Conservation (phyloP, 2,888 invertebrate genomes). For the Drepana falcataria region DNA sequence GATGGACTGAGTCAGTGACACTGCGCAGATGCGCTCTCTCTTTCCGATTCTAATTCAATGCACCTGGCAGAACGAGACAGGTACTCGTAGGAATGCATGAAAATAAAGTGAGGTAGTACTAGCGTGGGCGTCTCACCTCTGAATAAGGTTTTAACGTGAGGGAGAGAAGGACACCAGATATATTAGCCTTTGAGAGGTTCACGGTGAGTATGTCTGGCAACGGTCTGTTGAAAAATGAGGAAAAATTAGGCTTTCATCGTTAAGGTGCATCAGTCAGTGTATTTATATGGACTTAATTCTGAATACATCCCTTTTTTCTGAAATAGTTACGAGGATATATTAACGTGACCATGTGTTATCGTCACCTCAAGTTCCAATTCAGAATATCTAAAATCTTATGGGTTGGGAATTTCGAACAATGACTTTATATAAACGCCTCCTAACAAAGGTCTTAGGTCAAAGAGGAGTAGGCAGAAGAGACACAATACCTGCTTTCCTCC, state of each 20-base stretch:
- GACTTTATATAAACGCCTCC: too few species aligned
- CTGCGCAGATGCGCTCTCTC: conserved; percentile 58
- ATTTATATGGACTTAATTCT: not conserved
- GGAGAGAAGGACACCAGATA: conserved; percentile 34
- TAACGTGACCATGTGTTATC: too few species aligned
- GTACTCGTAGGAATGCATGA: conserved; percentile 57
- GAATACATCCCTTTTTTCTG: not conserved
- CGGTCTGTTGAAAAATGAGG: conserved; percentile 56
- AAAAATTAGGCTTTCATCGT: conserved; percentile 67
- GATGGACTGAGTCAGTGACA: conserved; percentile 73
- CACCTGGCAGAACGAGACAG: conserved; percentile 39
- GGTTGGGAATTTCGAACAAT: too few species aligned
- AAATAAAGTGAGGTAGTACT: conserved; percentile 45
- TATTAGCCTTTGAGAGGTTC: conserved; percentile 53
- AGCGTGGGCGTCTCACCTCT: conserved; percentile 45
- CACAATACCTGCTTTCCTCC: too few species aligned
- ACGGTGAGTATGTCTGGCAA: conserved; percentile 51
- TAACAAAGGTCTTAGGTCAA: too few species aligned
- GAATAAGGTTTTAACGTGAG: conserved; percentile 28
- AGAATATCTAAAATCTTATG: too few species aligned
- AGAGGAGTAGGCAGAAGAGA: too few species aligned
- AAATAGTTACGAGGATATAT: too few species aligned
- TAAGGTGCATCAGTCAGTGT: conserved; percentile 41
- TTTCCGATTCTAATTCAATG: conserved; percentile 28
- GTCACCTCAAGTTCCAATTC: too few species aligned